A percentile compares a stretch with the other conserved stretches of the same genome.
Evolutionary conservation across 2,797 vertebrate species (phyloP).

Genomic region (Champsocephalus gunnari): DNA sequence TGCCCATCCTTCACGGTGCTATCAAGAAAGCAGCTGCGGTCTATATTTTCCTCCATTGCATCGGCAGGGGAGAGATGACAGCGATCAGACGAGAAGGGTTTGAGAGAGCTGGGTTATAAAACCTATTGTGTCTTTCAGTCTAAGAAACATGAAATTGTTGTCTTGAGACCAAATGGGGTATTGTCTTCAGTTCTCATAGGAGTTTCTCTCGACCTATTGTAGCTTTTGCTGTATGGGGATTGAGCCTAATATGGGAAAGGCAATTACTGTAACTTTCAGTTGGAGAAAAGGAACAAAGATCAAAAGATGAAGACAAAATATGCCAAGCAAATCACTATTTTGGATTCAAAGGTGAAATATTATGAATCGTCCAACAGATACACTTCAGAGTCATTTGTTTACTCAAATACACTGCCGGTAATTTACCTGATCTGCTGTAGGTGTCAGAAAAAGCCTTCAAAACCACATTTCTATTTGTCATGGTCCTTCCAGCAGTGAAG

Average conservation of each 20-base stretch:
- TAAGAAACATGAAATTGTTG: slow-evolving; percentile 58
- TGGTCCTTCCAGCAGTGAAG: slow-evolving; percentile 1
- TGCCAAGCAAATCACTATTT: slow-evolving; percentile 10
- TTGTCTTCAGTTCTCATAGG: slow-evolving; percentile 44
- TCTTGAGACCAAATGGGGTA: slow-evolving; percentile 48
- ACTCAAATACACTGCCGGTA: background rate
- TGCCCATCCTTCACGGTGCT: slow-evolving; percentile 54
- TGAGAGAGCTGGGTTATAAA: slow-evolving; percentile 61
- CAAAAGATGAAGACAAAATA: slow-evolving; percentile 22
- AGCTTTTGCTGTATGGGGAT: slow-evolving; percentile 33
- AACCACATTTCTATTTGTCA: background rate
- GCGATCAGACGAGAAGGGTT: slow-evolving; percentile 47
- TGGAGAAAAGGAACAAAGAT: slow-evolving; percentile 32
- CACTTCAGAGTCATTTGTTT: background rate
- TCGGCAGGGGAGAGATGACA: slow-evolving; percentile 60
- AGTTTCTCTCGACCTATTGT: slow-evolving; percentile 54
- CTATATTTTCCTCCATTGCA: slow-evolving; percentile 53
- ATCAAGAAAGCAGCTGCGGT: slow-evolving; percentile 68
- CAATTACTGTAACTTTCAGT: slow-evolving; percentile 41
- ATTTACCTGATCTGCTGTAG: slow-evolving; percentile 9
- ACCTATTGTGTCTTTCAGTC: slow-evolving; percentile 42
- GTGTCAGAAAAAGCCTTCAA: slow-evolving; percentile 1
- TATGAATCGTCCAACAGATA: slow-evolving; percentile 1
- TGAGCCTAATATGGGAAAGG: slow-evolving; percentile 49
- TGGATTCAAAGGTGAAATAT: slow-evolving; percentile 6